phyloP scores from a whole-genome alignment of 2,797 vertebrate species.

The Hylomyscus alleni region DNA sequence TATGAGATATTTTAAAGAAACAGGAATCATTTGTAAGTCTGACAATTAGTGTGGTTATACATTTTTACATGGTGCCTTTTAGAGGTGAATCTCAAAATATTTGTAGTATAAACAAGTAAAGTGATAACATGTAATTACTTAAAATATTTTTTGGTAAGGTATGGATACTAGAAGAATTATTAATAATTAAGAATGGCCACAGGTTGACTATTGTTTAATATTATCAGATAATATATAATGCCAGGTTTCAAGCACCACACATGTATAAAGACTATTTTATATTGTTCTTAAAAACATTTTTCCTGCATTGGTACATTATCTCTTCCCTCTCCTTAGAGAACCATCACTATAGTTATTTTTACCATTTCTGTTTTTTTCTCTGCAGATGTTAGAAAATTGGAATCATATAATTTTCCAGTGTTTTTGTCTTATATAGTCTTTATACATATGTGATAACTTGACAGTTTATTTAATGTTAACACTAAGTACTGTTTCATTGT shows the following conservation, averaged over 20 bases:
- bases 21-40: slow-evolving; percentile 17
- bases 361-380: neutral
- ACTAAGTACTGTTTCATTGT: neutral
- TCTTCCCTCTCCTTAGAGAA: neutral
- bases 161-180: neutral
- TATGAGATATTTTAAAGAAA: neutral
- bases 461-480: neutral
- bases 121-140: neutral
- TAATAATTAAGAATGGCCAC: neutral
- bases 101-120: slow-evolving; percentile 13
- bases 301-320: neutral
- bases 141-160: neutral
- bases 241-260: neutral
- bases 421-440: neutral
- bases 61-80: neutral
- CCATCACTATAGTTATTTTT: neutral
- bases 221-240: neutral
- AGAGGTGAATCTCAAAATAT: slow-evolving; percentile 27
- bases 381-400: neutral
- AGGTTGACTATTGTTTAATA: neutral
- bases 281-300: neutral
- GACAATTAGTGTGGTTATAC: neutral
- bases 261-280: neutral
- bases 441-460: neutral
- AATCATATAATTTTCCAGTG: neutral